Conservation (phyloP, 1,140 invertebrate genomes). For the Vanessa atalanta region DNA sequence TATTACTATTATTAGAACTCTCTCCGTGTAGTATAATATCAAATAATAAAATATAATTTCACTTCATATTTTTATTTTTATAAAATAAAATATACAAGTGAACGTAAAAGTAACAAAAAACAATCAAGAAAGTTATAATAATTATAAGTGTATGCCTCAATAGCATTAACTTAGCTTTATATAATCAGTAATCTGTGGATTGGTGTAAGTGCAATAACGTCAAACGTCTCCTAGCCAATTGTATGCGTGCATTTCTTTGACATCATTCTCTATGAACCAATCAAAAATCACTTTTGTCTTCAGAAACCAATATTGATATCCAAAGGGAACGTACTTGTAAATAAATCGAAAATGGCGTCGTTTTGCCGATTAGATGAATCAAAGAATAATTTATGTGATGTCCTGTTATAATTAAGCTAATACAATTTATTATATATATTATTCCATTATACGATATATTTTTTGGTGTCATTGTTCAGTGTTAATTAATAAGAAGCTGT, state of each 20-base stretch:
- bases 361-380: slow-evolving; percentile 73
- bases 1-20: too few species aligned
- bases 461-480: slow-evolving; percentile 41
- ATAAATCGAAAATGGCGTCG: slow-evolving; percentile 79
- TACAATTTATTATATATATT: slow-evolving; percentile 40
- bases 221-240: slow-evolving; percentile 37
- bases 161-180: slow-evolving; percentile 14
- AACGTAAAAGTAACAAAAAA: not conserved
- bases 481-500: slow-evolving; percentile 43
- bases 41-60: too few species aligned
- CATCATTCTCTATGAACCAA: slow-evolving; percentile 43
- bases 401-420: slow-evolving; percentile 52
- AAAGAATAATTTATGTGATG: slow-evolving; percentile 62
- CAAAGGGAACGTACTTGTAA: slow-evolving; percentile 58
- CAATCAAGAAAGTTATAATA: not conserved
- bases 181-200: slow-evolving; percentile 22
- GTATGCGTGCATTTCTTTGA: slow-evolving; percentile 35
- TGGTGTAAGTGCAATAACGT: slow-evolving; percentile 9
- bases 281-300: slow-evolving; percentile 35
- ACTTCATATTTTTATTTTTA: too few species aligned
- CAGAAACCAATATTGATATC: slow-evolving; percentile 41
- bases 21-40: too few species aligned
- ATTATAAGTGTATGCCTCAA: not conserved
- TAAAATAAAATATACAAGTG: too few species aligned
- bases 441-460: slow-evolving; percentile 39